Conservation (phyloP, 2,888 invertebrate genomes). For the Cylloceria caligata region DNA sequence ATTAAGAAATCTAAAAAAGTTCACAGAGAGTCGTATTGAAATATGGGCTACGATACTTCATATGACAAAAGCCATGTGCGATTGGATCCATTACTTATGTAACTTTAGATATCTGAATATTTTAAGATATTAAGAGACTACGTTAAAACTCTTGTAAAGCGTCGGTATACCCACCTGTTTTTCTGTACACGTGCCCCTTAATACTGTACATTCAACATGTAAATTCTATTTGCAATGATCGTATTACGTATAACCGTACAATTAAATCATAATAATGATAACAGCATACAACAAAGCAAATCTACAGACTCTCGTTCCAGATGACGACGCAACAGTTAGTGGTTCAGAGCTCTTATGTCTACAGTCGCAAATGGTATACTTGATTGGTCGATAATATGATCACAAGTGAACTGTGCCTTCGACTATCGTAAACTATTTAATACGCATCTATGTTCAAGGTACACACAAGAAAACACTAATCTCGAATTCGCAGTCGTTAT, state of each 20-base stretch:
- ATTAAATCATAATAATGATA: constrained; percentile 5
- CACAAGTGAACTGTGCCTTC: constrained; percentile 33
- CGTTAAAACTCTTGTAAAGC: no score
- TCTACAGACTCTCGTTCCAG: not conserved
- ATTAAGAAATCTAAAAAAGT: no score
- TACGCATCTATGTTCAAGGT: not conserved
- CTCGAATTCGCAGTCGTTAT: constrained; percentile 37
- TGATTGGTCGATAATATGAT: constrained; percentile 38
- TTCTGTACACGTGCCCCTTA: no score
- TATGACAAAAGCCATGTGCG: no score
- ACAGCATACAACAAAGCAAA: not conserved
- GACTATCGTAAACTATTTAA: not conserved
- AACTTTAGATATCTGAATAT: no score
- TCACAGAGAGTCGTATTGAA: no score
- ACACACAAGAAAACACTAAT: not conserved
- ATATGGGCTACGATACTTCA: no score
- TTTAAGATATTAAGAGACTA: no score
- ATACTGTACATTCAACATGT: no score
- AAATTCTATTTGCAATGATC: not conserved
- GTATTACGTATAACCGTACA: not conserved
- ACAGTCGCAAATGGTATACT: not conserved
- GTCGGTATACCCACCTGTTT: no score
- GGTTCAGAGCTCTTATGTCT: not conserved
- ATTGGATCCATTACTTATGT: no score
- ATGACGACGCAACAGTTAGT: not conserved